Base-by-base conservation (phyloP, 2,113 vertebrate species). In the Anser cygnoides region DNA sequence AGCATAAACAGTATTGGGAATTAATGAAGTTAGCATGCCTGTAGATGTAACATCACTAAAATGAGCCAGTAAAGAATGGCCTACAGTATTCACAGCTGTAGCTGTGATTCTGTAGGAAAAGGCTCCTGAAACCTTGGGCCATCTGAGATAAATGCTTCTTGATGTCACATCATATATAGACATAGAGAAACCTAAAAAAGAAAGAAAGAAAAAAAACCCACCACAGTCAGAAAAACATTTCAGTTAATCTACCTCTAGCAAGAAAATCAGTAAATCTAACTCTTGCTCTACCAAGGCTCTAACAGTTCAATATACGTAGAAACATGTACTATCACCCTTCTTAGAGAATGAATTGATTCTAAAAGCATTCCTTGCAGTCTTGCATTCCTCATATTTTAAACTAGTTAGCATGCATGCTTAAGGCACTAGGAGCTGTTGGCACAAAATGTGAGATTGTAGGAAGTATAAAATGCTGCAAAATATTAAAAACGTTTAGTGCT, bases 101-200 rank as follows among this genome's bases (percentile, higher is more conserved):
- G 98, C 98, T 61, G 95, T 98, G 84, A 98, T 92, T 96, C 97
- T 98, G 96, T 98, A 98, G 75, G 98, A 98, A 87, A 97, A 95
- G 67, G 97, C 97, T 54, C 96, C 98, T 3, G 94, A 65, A 43
- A 90, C 87, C 59, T 94, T 84, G 33, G 91, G 96, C 98, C 98
- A 98, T 59, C 87, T 95, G 87, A 98, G 95, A 28, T 96, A 98
- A 90, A 98, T 93, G 67, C 95, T 98, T 95, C 94, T 96, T 23
- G 98, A 99, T 46, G 98, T 97, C 84, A 98, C 98, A 10, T 98
- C 95, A 11, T 96, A 98, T 87, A 98, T 71, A 5, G 98, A 98
- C 57, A 98, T 5, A 67, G 95, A 91, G 55, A 97, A 97, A 80
- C 87, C 96, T 95, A 35, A 50, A 93, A 82, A 71, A 37, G 37